Base-by-base conservation (phyloP, 1,140 invertebrate genomes). In the Drosophila suzukii region DNA sequence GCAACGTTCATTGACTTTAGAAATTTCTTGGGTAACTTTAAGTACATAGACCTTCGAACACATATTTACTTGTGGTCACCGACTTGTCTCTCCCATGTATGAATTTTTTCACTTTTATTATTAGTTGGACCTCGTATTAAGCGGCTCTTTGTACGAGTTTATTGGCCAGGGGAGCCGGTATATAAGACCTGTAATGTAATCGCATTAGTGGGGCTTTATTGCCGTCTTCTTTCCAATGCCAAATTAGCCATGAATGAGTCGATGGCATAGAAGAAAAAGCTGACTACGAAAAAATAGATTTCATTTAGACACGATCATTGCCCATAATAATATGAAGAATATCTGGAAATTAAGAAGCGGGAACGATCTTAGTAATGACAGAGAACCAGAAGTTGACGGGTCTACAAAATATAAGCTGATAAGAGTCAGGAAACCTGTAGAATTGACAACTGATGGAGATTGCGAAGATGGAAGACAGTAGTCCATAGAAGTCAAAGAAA, bases 1-100 rank as follows among this genome's bases (percentile, higher is more conserved):
- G 77, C 59, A 89, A 89, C 88, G 88, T 90, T 90, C 88, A 91
- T 90, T 90, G 88, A 90, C 88, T 84, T 84, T 72, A 61, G 53
- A 81, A 84, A 75, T 89, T 76, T 78, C 59, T 67, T 71, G 46
- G 70, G 44, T 38, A 73, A 73, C 50, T 17, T 39, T 36, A n/a
- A 30, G 58, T 56, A 72, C 43, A 49, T 74, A 55, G 50, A 49
- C 50, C 53, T 50, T 51, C 24, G 8, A 46, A 47, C 32, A 50
- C 38, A 32, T 71, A 61, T 75, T 63, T 66, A 47, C 39, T 63
- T 74, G 60, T 78, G 62, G 50, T 85, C 61, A 73, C 47, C 47
- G 34, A 47, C 38, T 62, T 58, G 32, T 53, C 30, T 59, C 47
- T 49, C 12, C 58, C 17, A 53, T 39, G 47, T 27, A 50, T 57